These are phyloP conservation scores for Lacerta agilis DNA, from an alignment of 2,797 vertebrate genomes.

Conservation along the genomic window DNA sequence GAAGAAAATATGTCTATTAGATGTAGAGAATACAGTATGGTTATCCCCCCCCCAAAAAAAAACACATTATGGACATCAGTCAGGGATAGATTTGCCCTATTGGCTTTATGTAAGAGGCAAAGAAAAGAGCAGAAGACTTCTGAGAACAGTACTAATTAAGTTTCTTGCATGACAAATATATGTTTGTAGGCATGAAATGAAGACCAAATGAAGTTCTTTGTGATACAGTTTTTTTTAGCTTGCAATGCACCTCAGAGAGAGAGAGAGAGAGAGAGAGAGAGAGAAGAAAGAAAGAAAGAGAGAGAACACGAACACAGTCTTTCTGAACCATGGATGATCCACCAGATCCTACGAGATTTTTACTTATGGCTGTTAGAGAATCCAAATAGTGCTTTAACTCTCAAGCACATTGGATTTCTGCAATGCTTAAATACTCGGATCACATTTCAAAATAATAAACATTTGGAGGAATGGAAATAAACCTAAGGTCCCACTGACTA, in stretches of 20 bases:
- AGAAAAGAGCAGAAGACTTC: background rate
- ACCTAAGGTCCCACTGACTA: background rate
- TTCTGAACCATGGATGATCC: background rate
- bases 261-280: too few species aligned
- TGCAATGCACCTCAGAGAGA: background rate
- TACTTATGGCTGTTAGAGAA: background rate
- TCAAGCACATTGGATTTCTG: background rate
- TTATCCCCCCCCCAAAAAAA: background rate
- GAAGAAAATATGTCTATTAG: slow-evolving; percentile 44
- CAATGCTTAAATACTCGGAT: background rate
- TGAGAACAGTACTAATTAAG: background rate
- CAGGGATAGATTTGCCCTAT: background rate
- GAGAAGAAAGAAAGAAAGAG: too few species aligned
- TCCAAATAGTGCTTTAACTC: background rate
- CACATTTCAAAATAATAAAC: background rate
- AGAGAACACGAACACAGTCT: background rate
- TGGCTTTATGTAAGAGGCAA: background rate
- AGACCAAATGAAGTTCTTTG: background rate
- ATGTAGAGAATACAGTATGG: slow-evolving; percentile 29
- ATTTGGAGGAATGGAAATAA: background rate
- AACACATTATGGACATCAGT: background rate
- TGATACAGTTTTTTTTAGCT: background rate
- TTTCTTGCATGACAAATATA: background rate
- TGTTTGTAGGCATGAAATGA: background rate
- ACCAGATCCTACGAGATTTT: background rate